Evolutionary conservation across 2,113 vertebrate species (phyloP), one percentile per base, ranked within the genome.

Genomic region (Jacana jacana): DNA sequence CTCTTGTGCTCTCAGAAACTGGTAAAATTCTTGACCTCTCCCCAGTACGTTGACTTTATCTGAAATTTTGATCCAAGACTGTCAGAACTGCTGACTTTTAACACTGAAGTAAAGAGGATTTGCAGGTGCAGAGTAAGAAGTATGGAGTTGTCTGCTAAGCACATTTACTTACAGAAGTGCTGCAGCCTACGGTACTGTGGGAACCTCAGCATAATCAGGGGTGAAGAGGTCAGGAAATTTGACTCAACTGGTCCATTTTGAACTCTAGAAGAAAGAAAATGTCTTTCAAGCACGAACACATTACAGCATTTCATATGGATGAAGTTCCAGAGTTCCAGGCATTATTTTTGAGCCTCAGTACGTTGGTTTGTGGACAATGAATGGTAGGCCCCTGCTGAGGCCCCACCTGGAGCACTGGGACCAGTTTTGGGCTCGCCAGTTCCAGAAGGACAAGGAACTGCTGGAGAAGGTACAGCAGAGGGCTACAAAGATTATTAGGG

Each of bases 81-180:
- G 30, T 91, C 75, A 90, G 88, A 89, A 86, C 73, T 91, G 58
- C 57, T 82, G 91, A 73, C 86, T 66, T 88, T 89, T 91, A 89
- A 88, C 85, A 63, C 52, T 84, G 91, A 94, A 95, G 60, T 55
- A 25, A 64, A 70, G 82, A 79, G 78, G 46, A 40, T 54, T 55
- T 89, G 84, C 92, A 93, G 93, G 90, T 95, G 94, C 83, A 63
- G 65, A 48, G 39, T 49, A 72, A 37, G 42, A 85, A 85, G 44
- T 79, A 22, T 4, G 13, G 7, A 33, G 49, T 58, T 27, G 60
- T 79, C 71, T 51, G 16, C 70, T 57, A 48, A 80, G 84, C 22
- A 31, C 35, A 18, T 78, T 64, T 73, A 44, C 75, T 44, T 88
- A 17, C 72, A 54, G 17, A 91, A 91, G 46, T 39, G 81, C 66